Evolutionary conservation across 2,797 vertebrate species (phyloP).

Genomic region (Sebastes ruberrimus): DNA sequence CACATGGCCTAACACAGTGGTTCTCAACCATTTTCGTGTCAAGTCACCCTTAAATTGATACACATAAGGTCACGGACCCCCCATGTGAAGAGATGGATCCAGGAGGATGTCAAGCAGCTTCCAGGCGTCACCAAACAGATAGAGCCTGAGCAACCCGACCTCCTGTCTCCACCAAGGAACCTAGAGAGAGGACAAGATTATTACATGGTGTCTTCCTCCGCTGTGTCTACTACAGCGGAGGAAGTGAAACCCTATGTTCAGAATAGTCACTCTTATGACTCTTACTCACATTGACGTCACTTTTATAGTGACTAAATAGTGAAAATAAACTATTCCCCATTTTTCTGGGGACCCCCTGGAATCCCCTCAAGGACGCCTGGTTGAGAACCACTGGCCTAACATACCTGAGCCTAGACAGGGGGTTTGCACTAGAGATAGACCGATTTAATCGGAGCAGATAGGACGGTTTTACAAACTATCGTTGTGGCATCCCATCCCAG

Average conservation of each 20-base stretch:
- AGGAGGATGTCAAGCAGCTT: too few relatives aligned
- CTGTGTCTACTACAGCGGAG: background rate
- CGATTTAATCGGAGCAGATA: too few relatives aligned
- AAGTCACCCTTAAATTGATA: background rate
- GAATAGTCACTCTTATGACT: background rate
- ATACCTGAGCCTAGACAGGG: constrained; percentile 7
- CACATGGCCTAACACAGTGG: background rate
- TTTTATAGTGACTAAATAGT: background rate
- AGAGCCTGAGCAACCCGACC: too few relatives aligned
- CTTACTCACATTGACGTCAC: background rate
- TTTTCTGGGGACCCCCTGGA: background rate
- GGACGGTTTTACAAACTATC: too few relatives aligned
- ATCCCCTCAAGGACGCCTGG: rapidly evolving
- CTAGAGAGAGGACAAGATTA: too few relatives aligned
- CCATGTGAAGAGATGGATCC: too few relatives aligned
- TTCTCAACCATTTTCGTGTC: background rate
- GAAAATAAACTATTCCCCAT: background rate
- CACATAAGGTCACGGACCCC: background rate
- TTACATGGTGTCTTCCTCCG: too few relatives aligned
- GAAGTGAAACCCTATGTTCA: background rate
- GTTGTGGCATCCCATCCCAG: too few relatives aligned
- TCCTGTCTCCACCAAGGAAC: too few relatives aligned
- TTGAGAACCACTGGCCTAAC: background rate
- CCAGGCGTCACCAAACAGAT: too few relatives aligned
- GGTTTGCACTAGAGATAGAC: background rate